These are phyloP conservation scores for Metopolophium dirhodum DNA, from an alignment of 1,140 invertebrate species.

Conservation along the genomic window DNA sequence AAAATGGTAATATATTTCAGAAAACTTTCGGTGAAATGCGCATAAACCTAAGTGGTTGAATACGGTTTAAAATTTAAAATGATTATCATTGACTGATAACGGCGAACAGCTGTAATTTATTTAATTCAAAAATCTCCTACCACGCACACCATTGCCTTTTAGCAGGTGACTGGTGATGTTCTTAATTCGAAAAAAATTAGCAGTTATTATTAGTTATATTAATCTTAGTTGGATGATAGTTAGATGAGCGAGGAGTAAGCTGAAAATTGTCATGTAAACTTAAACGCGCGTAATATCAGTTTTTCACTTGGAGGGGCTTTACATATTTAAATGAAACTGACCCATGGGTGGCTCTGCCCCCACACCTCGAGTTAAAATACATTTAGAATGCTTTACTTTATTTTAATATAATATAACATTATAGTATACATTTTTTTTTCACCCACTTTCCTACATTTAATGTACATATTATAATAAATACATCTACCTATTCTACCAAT, in stretches of 20 bases:
- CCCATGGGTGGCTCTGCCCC: no score
- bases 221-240: neutral
- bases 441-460: no score
- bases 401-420: no score
- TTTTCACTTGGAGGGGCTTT: no score
- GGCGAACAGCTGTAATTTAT: neutral
- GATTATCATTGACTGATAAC: neutral
- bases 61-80: neutral
- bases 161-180: neutral
- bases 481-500: no score
- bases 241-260: neutral
- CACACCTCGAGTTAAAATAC: no score
- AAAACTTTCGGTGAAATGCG: neutral
- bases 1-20: neutral
- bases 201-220: neutral
- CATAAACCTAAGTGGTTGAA: neutral
- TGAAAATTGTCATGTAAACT: neutral
- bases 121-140: neutral
- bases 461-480: no score
- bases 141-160: neutral
- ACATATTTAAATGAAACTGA: no score
- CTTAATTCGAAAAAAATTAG: neutral
- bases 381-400: no score
- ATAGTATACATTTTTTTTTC: no score
- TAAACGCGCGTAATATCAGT: no score